phyloP scores from a whole-genome alignment of 2,888 invertebrate genomes.

The Chorisops tibialis region DNA sequence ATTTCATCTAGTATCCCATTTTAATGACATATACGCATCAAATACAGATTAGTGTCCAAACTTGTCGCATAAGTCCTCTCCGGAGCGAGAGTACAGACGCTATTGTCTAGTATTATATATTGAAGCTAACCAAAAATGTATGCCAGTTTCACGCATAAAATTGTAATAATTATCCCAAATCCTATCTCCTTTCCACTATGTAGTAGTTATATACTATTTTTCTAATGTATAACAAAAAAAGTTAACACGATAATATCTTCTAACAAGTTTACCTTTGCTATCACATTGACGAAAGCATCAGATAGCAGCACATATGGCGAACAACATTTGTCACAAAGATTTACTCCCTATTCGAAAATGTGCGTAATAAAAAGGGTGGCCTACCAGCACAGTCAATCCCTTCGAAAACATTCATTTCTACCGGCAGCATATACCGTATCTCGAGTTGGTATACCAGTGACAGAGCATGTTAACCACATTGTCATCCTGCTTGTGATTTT shows the following conservation, averaged over 20 bases:
- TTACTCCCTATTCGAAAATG: background rate
- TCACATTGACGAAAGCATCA: conserved; percentile 18
- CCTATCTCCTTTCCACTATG: too few relatives aligned
- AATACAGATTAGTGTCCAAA: too few relatives aligned
- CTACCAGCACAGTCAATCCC: background rate
- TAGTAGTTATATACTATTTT: too few relatives aligned
- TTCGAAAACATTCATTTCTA: background rate
- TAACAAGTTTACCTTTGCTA: background rate
- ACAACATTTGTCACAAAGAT: conserved; percentile 23
- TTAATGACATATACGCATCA: too few relatives aligned
- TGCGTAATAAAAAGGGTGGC: conserved; percentile 5
- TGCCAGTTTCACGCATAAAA: too few relatives aligned
- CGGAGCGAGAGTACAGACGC: too few relatives aligned
- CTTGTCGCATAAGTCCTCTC: too few relatives aligned
- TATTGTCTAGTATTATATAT: too few relatives aligned
- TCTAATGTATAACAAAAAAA: too few relatives aligned
- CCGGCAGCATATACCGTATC: background rate
- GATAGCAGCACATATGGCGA: conserved; percentile 16
- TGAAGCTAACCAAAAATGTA: too few relatives aligned
- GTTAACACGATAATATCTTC: background rate
- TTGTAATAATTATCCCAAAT: too few relatives aligned
- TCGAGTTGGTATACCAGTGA: conserved; percentile 25
- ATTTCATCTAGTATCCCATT: too few relatives aligned
- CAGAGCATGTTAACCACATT: conserved; percentile 34
- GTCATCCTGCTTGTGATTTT: conserved; percentile 35